Base-by-base conservation (phyloP, 2,797 vertebrate species). In the Etheostoma nigrum region DNA sequence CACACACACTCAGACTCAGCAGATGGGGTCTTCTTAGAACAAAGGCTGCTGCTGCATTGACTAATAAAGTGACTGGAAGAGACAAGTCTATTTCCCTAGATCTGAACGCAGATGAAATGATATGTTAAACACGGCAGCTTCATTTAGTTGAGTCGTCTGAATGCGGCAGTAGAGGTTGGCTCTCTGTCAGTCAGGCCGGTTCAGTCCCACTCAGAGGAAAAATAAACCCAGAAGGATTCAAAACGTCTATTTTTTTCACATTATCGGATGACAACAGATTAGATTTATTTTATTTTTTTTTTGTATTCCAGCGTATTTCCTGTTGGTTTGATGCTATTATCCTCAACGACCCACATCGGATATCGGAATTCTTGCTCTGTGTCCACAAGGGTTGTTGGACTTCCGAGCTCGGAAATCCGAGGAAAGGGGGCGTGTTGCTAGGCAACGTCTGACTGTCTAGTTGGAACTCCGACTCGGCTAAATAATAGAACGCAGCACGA, bases 1-100 rank as follows among this genome's bases (percentile, higher is more conserved):
- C 63, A 64, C 74, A 62, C 72, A 72, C 72, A 23, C 62, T 25
- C 53, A 74, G 36, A 53, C 18, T 12, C 1, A 74, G 69, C 89
- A 92, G 91, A 91, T 92, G 88, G 89, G 79, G 19, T 54, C 62
- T 55, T 27, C 66, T 68, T 75, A 76, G 78, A 81, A 86, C 86
- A 91, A 89, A 88, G 88, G 30, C 45, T 9, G 4, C 18, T 42
- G 74, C 77, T 25, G 45, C 53, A 25, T 6, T 16, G 25, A 71
- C 58, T 76, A 70, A 75, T 80, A 44, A 74, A 73, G 33, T 42
- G 54, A 65, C 67, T 63, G 18, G 14, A 23, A 27, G 61, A 69
- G 52, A 53, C 4, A 6, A 64, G 52, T 81, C 80, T 36, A 74
- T 72, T 66, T 55, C 9, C 44, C 23, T 16, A 23, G 0, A 15